Base-by-base conservation (phyloP, 2,888 invertebrate genomes). In the Sisyra nigra region DNA sequence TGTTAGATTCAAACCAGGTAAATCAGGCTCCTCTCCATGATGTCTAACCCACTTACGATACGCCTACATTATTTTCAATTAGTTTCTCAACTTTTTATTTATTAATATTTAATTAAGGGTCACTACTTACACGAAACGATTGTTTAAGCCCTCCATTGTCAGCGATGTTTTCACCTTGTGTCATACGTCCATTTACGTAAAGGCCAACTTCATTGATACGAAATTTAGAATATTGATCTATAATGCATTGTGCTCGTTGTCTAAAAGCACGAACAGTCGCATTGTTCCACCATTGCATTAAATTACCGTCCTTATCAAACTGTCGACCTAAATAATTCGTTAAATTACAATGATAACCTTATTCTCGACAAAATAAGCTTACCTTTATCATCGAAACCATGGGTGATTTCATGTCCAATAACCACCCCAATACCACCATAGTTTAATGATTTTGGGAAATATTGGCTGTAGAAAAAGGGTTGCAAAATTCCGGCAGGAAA, bases 221-320 rank as follows among this genome's bases (percentile, higher is more conserved):
- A 61, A 88, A 93, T 51, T 74, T 72, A 14, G 80, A 80, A 60
- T 87, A 88, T 60, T 88, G 89, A 56, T 91, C 82, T 51, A 91
- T 82, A 54, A 83, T 80, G 61, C 92, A 93, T 57, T 88, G 79
- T 0, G 87, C 80, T 48, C 81, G 69, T 47, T 82, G 74, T 33
- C 83, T 72, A 59, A 91, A 93, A 4, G 79, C 80, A 48, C 72
- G 68, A 30, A 87, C 76, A 2, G 91, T 89, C 3, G 74, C 74
- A 54, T 84, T 79, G 54, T 86, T 83, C 92, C 92, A 93, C 92
- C 92, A 93, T 53, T 87, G 82, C 69, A 81, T 78, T 71, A 89
- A 74, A 59, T 91, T 92, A 7, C 92, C 92, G 52, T 82, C 74
- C 55, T 82, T 84, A 59, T 93, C 91, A 57, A 85, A 92, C 57